These are phyloP conservation scores for Argyresthia albistria DNA, from an alignment of 2,888 invertebrate genomes.

Conservation along the genomic window DNA sequence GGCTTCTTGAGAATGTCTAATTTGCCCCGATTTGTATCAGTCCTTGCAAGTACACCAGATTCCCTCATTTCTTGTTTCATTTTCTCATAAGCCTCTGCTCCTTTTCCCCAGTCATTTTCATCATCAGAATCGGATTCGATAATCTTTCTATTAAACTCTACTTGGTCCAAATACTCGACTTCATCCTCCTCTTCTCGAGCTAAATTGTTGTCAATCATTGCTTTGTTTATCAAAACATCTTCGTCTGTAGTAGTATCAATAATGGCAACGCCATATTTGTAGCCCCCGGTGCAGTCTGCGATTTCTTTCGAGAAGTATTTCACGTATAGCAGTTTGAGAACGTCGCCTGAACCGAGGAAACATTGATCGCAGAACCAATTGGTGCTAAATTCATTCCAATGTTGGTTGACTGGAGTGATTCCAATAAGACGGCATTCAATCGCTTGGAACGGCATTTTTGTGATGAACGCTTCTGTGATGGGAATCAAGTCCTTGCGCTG, in stretches of 20 bases:
- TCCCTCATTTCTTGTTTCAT: neutral
- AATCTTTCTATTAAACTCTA: conserved; percentile 15
- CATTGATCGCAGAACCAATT: conserved; percentile 64
- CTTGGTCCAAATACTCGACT: conserved; percentile 25
- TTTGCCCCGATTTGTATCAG: neutral
- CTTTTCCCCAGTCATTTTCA: conserved; percentile 14
- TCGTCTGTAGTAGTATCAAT: conserved; percentile 51
- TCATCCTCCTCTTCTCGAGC: conserved; percentile 40
- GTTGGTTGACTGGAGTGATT: conserved; percentile 47
- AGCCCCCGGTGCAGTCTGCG: conserved; percentile 40
- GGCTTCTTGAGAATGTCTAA: neutral
- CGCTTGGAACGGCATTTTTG: conserved; percentile 74
- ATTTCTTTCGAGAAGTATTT: conserved; percentile 49
- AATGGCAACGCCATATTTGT: conserved; percentile 61
- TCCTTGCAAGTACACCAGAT: neutral
- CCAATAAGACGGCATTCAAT: conserved; percentile 76
- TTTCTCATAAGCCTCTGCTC: neutral
- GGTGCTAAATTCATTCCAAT: conserved; percentile 66
- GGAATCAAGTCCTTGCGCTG: conserved; percentile 42
- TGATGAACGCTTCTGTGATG: conserved; percentile 61
- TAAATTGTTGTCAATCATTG: conserved; percentile 61
- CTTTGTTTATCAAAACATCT: conserved; percentile 56
- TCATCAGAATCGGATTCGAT: conserved; percentile 12
- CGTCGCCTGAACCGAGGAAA: conserved; percentile 37
- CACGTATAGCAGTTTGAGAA: conserved; percentile 48